Conservation (phyloP, 2,797 vertebrate species). For the Bovichtus variegatus region DNA sequence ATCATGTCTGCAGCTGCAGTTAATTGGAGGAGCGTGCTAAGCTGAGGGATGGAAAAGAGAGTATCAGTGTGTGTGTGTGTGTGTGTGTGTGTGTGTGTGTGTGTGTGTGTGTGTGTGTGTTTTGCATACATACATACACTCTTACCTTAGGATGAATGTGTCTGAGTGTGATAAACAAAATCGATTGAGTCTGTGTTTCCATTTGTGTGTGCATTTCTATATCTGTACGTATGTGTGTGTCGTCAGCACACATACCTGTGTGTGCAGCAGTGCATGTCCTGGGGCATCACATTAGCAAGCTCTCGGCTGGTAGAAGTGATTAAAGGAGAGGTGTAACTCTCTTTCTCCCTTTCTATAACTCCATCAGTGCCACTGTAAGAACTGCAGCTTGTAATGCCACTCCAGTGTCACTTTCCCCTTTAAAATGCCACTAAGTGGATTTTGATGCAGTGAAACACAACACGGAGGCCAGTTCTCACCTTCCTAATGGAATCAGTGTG, state of each 20-base stretch:
- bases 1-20: conserved; percentile 66
- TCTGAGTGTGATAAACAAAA: neutral
- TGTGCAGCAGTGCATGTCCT: conserved; percentile 33
- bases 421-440: conserved; percentile 58
- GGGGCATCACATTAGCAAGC: conserved; percentile 62
- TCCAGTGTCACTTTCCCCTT: conserved; percentile 51
- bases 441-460: conserved; percentile 50
- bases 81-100: neutral
- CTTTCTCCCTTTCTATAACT: conserved; percentile 32
- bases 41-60: conserved; percentile 33
- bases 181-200: neutral
- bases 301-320: conserved; percentile 59
- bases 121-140: conserved; percentile 1
- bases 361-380: conserved; percentile 28
- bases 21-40: conserved; percentile 67
- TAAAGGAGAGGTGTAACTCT: conserved; percentile 51
- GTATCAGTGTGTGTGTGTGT: conserved; percentile 1
- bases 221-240: neutral
- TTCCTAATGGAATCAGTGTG: conserved; percentile 51
- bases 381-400: conserved; percentile 38
- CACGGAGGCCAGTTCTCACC: conserved; percentile 43
- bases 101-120: neutral
- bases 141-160: neutral
- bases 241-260: conserved; percentile 2
- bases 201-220: conserved; percentile 8